A percentile compares a stretch with the other conserved stretches of the same genome.
Conservation (phyloP, 2,113 vertebrate genomes). For the Mormyrus iriodes region DNA sequence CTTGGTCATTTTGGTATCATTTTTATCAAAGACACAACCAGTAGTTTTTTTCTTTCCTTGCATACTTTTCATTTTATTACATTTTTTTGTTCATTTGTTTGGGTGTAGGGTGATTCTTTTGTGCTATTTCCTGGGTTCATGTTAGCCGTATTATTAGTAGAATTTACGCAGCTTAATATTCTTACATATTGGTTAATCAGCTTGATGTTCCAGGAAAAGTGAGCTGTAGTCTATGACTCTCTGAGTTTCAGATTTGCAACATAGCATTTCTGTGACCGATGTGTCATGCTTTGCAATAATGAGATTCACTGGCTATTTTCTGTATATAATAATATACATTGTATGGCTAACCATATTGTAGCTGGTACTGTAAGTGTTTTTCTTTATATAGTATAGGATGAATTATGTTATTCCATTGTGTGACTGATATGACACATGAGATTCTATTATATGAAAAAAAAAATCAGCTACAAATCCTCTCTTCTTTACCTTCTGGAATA, state of each 20-base stretch:
- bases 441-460: neutral
- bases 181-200: neutral
- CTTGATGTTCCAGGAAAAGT: neutral
- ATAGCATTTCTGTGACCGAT: neutral
- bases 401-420: neutral
- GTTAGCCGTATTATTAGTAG: neutral
- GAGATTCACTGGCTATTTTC: neutral
- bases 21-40: neutral
- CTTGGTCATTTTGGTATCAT: neutral
- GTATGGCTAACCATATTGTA: neutral
- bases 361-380: neutral
- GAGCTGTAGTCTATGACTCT: neutral
- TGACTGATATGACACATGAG: neutral
- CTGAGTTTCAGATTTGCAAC: neutral
- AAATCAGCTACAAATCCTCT: neutral
- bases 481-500: neutral
- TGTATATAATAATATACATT: neutral
- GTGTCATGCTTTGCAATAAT: too few species aligned
- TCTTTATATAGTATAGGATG: neutral
- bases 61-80: neutral
- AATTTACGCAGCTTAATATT: neutral
- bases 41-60: neutral
- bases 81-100: neutral
- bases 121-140: neutral
- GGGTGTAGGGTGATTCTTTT: neutral